These are phyloP conservation scores for Scatophagus argus DNA, from an alignment of 2,113 vertebrate species.

Conservation along the genomic window DNA sequence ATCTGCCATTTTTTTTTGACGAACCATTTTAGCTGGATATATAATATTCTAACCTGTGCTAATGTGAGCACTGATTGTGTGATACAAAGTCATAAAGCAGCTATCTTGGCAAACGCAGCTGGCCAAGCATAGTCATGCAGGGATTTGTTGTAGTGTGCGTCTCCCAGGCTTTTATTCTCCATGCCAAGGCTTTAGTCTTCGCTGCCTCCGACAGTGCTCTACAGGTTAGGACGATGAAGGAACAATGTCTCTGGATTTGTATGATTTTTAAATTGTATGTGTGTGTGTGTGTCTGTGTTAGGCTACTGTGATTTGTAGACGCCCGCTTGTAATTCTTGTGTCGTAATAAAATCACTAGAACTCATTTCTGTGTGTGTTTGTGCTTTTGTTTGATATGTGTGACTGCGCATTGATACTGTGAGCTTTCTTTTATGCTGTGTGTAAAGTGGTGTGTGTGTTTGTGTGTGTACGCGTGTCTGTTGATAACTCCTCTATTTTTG, in stretches of 20 bases:
- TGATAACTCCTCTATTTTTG: slow-evolving; percentile 12
- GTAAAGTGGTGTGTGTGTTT: not conserved
- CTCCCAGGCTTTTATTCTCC: slow-evolving; percentile 50
- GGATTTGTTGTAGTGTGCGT: slow-evolving; percentile 47
- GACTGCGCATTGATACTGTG: not conserved
- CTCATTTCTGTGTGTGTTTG: not conserved
- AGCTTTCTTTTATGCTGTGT: not conserved
- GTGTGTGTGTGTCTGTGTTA: slow-evolving; percentile 6
- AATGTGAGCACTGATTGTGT: slow-evolving; percentile 43
- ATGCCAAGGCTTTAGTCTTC: slow-evolving; percentile 33
- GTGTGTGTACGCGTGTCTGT: not conserved
- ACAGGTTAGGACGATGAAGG: slow-evolving; percentile 32
- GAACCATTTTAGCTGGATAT: slow-evolving; percentile 9
- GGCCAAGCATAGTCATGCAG: slow-evolving; percentile 51
- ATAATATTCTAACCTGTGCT: slow-evolving; percentile 56
- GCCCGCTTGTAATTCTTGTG: not conserved
- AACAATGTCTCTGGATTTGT: slow-evolving; percentile 6
- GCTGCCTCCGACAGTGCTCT: slow-evolving; percentile 1
- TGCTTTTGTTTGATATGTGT: not conserved
- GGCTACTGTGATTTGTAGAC: slow-evolving; percentile 4
- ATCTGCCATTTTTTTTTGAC: not conserved
- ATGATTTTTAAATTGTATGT: not conserved
- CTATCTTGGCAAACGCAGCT: slow-evolving; percentile 42
- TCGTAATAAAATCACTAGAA: slow-evolving; percentile 5
- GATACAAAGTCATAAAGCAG: slow-evolving; percentile 16